These are phyloP conservation scores for Numida meleagris DNA, from an alignment of 2,113 vertebrate species.

Conservation along the genomic window DNA sequence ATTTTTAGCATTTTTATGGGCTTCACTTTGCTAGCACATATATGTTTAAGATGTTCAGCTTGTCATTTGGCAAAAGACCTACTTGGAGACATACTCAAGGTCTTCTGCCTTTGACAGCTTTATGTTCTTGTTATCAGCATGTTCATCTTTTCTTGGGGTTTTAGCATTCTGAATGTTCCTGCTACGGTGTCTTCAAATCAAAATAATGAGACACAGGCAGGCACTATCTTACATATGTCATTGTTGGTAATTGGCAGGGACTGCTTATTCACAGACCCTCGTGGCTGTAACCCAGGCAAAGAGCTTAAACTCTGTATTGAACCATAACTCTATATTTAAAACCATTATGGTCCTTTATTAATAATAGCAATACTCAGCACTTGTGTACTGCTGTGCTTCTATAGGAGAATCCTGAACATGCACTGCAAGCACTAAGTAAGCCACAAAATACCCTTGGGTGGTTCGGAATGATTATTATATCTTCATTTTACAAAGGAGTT, in stretches of 20 bases:
- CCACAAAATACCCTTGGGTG: background rate
- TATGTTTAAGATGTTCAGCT: background rate
- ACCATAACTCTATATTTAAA: slow-evolving; percentile 41
- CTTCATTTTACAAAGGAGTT: background rate
- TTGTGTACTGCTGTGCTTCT: background rate
- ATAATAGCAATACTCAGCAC: slow-evolving; percentile 28
- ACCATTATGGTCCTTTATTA: slow-evolving; percentile 20
- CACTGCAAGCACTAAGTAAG: slow-evolving; percentile 25
- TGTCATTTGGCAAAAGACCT: background rate
- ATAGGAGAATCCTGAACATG: background rate
- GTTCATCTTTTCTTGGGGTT: slow-evolving; percentile 53
- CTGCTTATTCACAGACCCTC: background rate
- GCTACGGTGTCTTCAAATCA: slow-evolving; percentile 20
- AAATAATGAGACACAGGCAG: slow-evolving; percentile 44
- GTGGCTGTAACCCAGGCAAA: background rate
- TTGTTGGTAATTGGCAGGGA: slow-evolving; percentile 7
- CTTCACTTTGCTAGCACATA: background rate
- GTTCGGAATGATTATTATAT: background rate
- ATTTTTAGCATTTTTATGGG: background rate
- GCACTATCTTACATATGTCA: background rate
- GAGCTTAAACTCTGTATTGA: slow-evolving; percentile 12
- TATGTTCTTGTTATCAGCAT: slow-evolving; percentile 42
- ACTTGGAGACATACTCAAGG: slow-evolving; percentile 4
- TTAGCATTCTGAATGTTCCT: slow-evolving; percentile 46
- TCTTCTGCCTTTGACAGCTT: slow-evolving; percentile 45